Percentiles rank a stretch among this genome's conserved stretches.
phyloP scores from a whole-genome alignment of 2,888 invertebrate species.

The Epinotia brunnichana region DNA sequence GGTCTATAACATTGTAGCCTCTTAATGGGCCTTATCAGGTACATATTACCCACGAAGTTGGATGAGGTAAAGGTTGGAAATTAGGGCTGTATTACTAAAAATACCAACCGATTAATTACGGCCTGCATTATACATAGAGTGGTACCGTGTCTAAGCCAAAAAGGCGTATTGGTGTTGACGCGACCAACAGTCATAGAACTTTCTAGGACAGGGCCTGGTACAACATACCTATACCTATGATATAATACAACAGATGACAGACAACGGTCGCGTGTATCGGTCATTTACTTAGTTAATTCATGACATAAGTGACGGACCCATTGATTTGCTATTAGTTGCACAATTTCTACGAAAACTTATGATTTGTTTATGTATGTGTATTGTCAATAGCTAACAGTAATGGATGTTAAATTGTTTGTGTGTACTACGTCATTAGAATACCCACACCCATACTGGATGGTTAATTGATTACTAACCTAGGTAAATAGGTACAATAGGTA shows the following conservation, averaged over 20 bases:
- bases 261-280: constrained; percentile 19
- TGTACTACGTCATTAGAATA: too few relatives aligned
- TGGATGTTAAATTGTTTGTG: neutral
- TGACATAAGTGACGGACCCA: constrained; percentile 19
- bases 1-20: neutral
- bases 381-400: constrained; percentile 2
- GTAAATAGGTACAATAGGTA: too few relatives aligned
- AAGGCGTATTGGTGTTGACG: neutral
- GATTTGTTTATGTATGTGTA: constrained; percentile 18
- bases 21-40: neutral
- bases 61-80: neutral
- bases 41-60: neutral
- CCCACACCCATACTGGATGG: too few relatives aligned
- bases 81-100: constrained; percentile 1
- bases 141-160: neutral
- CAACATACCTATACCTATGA: neutral
- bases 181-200: neutral
- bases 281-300: constrained; percentile 27
- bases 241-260: neutral
- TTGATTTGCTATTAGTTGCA: constrained; percentile 28
- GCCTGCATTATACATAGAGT: neutral
- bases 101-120: constrained; percentile 2
- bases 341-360: constrained; percentile 21
- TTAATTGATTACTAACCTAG: too few relatives aligned
- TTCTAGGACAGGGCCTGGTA: neutral